phyloP scores from a whole-genome alignment of 2,888 invertebrate genomes.

The Elegia similella region DNA sequence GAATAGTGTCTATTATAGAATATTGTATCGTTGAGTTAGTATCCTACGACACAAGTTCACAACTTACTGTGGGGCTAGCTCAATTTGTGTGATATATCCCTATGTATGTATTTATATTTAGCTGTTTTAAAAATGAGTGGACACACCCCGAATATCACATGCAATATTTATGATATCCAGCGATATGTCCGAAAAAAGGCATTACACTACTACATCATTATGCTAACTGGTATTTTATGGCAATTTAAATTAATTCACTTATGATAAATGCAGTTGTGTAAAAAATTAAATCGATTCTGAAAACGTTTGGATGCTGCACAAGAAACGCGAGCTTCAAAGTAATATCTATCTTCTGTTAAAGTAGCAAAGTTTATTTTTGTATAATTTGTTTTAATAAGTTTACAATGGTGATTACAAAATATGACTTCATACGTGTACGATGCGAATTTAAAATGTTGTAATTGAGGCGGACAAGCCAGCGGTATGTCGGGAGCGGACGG shows the following conservation, averaged over 20 bases:
- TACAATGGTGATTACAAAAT: constrained; percentile 54
- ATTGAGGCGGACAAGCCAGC: constrained; percentile 53
- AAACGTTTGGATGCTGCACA: constrained; percentile 64
- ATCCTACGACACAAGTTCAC: too few relatives aligned
- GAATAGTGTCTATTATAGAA: too few relatives aligned
- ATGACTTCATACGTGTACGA: constrained; percentile 60
- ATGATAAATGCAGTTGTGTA: constrained; percentile 61
- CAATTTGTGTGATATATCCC: too few relatives aligned
- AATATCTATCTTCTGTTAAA: constrained; percentile 25
- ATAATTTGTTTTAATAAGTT: constrained; percentile 29
- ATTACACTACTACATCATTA: constrained; percentile 54
- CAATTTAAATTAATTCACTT: constrained; percentile 77
- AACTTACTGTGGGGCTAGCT: too few relatives aligned
- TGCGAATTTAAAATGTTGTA: constrained; percentile 65
- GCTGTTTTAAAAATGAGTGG: not conserved
- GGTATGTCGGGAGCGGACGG: constrained; percentile 54
- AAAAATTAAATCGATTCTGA: constrained; percentile 65
- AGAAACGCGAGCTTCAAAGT: constrained; percentile 40
- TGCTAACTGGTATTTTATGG: constrained; percentile 69
- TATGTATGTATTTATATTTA: too few relatives aligned
- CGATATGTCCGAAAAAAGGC: constrained; percentile 49
- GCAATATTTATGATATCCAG: constrained; percentile 58
- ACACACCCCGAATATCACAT: constrained; percentile 39
- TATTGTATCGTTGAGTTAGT: too few relatives aligned
- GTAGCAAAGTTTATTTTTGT: constrained; percentile 24